Base-by-base conservation (phyloP, 1,140 invertebrate genomes). In the Antheraea mylitta region DNA sequence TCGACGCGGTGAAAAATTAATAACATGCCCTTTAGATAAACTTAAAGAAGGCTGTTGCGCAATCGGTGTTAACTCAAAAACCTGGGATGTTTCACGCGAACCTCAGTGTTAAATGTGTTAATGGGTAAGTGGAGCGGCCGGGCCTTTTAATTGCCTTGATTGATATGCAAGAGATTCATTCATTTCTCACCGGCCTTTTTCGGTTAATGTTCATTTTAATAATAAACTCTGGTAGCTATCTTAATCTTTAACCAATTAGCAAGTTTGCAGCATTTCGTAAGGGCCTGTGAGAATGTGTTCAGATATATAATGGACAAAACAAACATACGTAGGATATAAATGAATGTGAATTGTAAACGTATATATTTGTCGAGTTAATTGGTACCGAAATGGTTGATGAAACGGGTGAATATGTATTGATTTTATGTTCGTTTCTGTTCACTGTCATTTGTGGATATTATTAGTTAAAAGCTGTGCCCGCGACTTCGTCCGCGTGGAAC, bases 121-220 rank as follows among this genome's bases (percentile, higher is more conserved):
- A 85, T 76, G 68, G 75, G 79, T 79, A 78, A 82, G 72, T 85
- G 75, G 80, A 80, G 77, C 80, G 73, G 61, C 62, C 18, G 61
- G 45, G n/a, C n/a, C n/a, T 18, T 64, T 73, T 83, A 85, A 85
- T 85, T 82, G 78, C 69, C 58, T 76, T 78, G 82, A 85, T 85
- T 85, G 82, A 82, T 80, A 72, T 76, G 74, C 72, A 75, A 71
- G 73, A 64, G 78, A 63, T 67, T 70, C 45, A 72, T 62, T 64
- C 66, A 53, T 71, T 75, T 73, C 67, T 73, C 66, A 53, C 45
- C 45, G 45, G 16, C 45, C 45, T 53, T 53, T 53, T 53, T 53
- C 11, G 45, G 45, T 53, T 53, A 13, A 53, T 53, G 45, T 53
- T 53, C 45, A 60, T 60, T 60, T 60, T 60, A 60, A 60, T 60